Conservation (phyloP, 2,888 invertebrate genomes). For the Sarcophaga rosellei region DNA sequence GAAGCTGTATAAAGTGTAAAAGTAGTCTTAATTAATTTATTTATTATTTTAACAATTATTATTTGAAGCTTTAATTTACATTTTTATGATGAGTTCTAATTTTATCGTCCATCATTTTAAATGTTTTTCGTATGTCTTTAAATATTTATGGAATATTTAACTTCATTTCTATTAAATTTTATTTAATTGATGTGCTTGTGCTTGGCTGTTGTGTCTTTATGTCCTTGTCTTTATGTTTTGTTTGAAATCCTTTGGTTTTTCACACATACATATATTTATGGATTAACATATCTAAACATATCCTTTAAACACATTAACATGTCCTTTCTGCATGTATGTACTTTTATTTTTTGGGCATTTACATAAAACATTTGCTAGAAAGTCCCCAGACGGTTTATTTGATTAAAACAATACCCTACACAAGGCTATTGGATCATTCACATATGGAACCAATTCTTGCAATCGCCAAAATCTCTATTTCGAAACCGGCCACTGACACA, state of each 20-base stretch:
- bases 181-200: not conserved
- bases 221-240: not conserved
- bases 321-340: constrained; percentile 33
- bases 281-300: constrained; percentile 52
- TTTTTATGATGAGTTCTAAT: too few relatives aligned
- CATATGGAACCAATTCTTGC: too few relatives aligned
- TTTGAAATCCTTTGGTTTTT: constrained; percentile 5
- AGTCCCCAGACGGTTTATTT: not conserved
- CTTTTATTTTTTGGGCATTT: not conserved
- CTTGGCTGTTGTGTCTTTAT: not conserved
- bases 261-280: not conserved
- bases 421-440: too few relatives aligned
- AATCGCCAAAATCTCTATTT: too few relatives aligned
- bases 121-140: constrained; percentile 5
- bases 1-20: too few relatives aligned
- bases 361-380: not conserved
- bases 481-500: too few relatives aligned
- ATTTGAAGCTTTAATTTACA: too few relatives aligned
- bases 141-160: constrained; percentile 41
- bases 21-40: too few relatives aligned
- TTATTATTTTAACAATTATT: too few relatives aligned
- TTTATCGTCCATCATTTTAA: not conserved
- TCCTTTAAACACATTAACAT: constrained; percentile 58
- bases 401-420: too few relatives aligned
- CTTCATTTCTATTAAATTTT: constrained; percentile 12